These are phyloP conservation scores for Thereuonema tuberculata DNA, from an alignment of 1,140 invertebrate genomes.

Conservation along the genomic window DNA sequence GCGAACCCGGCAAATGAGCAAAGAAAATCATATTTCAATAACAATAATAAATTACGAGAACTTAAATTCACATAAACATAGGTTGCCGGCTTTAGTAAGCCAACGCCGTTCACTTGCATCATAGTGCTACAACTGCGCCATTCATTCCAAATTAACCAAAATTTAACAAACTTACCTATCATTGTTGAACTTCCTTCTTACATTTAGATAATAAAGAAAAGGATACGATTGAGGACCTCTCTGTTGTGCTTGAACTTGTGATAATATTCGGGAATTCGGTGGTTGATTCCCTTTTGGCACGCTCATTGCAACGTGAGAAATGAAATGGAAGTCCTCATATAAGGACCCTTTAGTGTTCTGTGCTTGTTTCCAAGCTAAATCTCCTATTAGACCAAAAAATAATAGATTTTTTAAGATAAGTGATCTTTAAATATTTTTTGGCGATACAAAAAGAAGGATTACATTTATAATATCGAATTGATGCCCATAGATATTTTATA, in stretches of 20 bases:
- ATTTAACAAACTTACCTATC: no score
- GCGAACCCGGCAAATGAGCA: no score
- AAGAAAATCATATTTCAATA: no score
- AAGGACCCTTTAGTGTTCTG: neutral
- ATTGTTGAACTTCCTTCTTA: no score
- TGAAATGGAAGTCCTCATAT: conserved; percentile 5
- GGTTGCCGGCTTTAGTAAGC: no score
- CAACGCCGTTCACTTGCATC: no score
- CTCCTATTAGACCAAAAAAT: neutral
- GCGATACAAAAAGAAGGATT: neutral
- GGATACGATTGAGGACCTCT: conserved; percentile 2
- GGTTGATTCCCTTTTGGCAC: conserved; percentile 1
- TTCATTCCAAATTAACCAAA: no score
- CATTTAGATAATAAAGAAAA: no score
- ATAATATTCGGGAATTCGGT: neutral
- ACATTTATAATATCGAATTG: neutral
- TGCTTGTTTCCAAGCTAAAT: conserved; percentile 1
- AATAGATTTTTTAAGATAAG: neutral
- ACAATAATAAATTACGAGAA: no score
- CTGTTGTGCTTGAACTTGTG: neutral
- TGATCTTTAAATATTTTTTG: neutral
- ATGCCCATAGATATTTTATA: neutral
- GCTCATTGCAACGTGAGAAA: conserved; percentile 9
- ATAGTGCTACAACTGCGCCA: no score
- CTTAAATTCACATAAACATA: no score